Conservation (phyloP, 1,140 invertebrate species). For the Aradophagus sp. region DNA sequence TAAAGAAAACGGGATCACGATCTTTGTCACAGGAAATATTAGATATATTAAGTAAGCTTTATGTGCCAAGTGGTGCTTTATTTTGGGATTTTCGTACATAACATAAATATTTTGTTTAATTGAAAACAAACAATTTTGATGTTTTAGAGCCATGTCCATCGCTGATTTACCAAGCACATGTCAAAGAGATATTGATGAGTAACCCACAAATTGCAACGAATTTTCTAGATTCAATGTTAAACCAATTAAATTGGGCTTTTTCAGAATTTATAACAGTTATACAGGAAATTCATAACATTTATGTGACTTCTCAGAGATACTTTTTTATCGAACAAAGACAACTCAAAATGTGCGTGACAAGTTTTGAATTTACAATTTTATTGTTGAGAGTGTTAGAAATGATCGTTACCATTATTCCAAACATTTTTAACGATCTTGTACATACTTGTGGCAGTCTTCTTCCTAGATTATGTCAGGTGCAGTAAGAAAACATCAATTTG, state of each 20-base stretch:
- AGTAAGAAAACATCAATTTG: not conserved
- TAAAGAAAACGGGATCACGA: constrained; percentile 73
- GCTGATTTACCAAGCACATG: constrained; percentile 75
- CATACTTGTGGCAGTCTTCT: constrained; percentile 80
- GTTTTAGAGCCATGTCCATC: constrained; percentile 81
- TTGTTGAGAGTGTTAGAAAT: constrained; percentile 87
- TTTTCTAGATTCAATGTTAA: constrained; percentile 87
- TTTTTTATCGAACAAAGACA: constrained; percentile 83
- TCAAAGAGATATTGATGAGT: constrained; percentile 75
- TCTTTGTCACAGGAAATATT: constrained; percentile 70
- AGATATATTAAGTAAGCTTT: constrained; percentile 31
- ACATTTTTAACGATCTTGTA: constrained; percentile 78
- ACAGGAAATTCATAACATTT: constrained; percentile 81
- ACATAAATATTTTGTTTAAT: no score
- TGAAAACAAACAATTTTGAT: no score
- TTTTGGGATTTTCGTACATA: no score
- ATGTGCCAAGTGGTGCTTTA: constrained; percentile 3
- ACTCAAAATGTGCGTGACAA: constrained; percentile 88
- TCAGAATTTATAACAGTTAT: constrained; percentile 91
- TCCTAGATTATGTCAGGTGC: constrained; percentile 80
- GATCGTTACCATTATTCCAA: constrained; percentile 80
- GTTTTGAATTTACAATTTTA: constrained; percentile 83
- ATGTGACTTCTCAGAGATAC: constrained; percentile 79
- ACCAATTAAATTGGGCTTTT: constrained; percentile 91
- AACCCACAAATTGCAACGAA: constrained; percentile 73